Evolutionary conservation across 2,113 vertebrate species (phyloP).

Genomic region (Tyto alba): DNA sequence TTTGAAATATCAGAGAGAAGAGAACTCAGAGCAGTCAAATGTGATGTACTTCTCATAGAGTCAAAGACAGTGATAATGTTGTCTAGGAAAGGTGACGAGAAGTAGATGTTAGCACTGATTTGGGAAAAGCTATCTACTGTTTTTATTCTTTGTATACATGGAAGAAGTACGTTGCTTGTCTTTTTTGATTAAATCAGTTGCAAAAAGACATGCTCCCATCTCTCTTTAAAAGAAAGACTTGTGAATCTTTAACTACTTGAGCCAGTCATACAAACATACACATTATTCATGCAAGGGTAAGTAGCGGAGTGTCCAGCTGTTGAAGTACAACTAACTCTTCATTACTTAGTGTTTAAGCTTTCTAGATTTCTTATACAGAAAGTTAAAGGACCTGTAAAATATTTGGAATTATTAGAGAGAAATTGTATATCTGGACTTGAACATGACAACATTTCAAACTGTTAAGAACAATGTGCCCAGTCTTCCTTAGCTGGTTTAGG

Average conservation of each 20-base stretch:
- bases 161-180: fast-evolving
- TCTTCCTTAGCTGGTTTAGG: background rate
- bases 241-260: background rate
- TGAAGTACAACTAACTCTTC: background rate
- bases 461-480: background rate
- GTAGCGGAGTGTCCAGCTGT: background rate
- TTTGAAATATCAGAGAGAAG: background rate
- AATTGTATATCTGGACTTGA: background rate
- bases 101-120: background rate
- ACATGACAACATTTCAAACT: background rate
- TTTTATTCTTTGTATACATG: background rate
- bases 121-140: too few species aligned
- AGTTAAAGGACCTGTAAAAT: background rate
- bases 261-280: background rate
- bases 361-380: background rate
- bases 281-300: background rate
- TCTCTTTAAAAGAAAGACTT: background rate
- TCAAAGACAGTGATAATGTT: background rate
- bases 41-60: background rate
- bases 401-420: background rate
- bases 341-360: background rate
- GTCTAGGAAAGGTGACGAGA: background rate
- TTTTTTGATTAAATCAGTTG: background rate
- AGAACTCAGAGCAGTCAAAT: background rate
- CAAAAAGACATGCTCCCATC: background rate